Conservation (phyloP, 2,888 invertebrate genomes). For the Labia minor region DNA sequence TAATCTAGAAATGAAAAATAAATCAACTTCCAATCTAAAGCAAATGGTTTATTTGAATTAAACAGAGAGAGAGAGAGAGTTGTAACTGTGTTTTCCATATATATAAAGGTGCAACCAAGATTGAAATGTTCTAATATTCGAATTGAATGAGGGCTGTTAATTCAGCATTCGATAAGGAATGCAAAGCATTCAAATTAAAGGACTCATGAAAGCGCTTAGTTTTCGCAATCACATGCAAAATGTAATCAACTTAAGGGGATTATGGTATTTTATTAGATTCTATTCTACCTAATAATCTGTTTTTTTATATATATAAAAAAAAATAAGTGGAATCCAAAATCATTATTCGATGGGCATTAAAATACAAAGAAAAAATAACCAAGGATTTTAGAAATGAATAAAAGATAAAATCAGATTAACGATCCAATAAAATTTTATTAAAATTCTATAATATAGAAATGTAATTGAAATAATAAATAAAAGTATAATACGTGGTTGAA, state of each 20-base stretch:
- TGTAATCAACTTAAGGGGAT: background rate
- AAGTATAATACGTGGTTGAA: no score
- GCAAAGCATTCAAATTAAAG: conserved; percentile 3
- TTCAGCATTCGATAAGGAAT: conserved; percentile 7
- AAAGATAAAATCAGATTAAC: no score
- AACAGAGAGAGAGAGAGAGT: no score
- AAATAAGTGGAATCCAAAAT: no score
- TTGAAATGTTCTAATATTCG: background rate
- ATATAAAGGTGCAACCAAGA: background rate
- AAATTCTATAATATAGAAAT: no score
- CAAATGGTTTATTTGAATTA: conserved; percentile 1
- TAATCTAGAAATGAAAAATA: background rate
- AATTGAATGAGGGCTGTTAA: background rate
- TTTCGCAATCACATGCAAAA: conserved; percentile 5
- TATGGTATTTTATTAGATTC: background rate
- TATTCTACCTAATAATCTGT: no score
- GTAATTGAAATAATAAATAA: no score
- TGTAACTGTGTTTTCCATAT: background rate
- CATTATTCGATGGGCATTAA: no score
- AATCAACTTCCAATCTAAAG: background rate
- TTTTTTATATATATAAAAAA: no score
- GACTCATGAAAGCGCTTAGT: background rate
- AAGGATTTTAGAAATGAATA: no score
- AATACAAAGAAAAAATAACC: no score
- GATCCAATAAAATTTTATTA: no score